Evolutionary conservation across 2,113 vertebrate genomes (phyloP), one percentile per base, ranked within the genome.

Genomic region (Labeo rohita): DNA sequence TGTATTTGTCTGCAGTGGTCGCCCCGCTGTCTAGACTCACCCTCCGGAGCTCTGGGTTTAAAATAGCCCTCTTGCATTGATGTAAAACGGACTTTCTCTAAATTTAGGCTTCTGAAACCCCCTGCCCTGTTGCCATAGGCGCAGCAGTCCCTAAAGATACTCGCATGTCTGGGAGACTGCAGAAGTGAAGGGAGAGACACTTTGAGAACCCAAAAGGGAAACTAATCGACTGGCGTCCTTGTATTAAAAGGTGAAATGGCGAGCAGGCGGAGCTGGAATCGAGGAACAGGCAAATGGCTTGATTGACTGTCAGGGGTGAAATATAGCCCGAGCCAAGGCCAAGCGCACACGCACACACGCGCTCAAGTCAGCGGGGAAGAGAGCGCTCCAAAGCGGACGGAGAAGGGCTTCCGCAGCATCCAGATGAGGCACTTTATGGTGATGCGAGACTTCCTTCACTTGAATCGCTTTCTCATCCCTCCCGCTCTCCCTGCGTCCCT

Each of bases 271-370:
- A 59, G 85, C 74, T 85, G 88, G 90, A 89, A 59, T 80, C 36
- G 28, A 86, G 90, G 90, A 91, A 91, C 86, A 75, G 91, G 86
- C 85, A 83, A 89, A 88, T 88, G 86, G 91, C 88, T 86, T 90
- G 86, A 89, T 90, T 91, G 90, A 88, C 87, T 92, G 91, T 92
- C 91, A 90, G 88, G 85, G 2, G 86, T 90, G 89, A 93, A 93
- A 93, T 91, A 92, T 68, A 91, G 92, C 90, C 87, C 86, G 83
- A 89, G 92, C 91, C 93, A 92, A 93, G 94, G 93, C 93, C 92
- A 92, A 89, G 84, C 76, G 34, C 80, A 84, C 83, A 78, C 73
- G 59, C 90, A 78, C 73, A 50, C 90, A 90, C 88, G 86, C 89
- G 89, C 90, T 89, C 92, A 84, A 43, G 83, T 82, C 65, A 73